These are phyloP conservation scores for Amyelois transitella DNA, from an alignment of 1,140 invertebrate species.

Conservation along the genomic window DNA sequence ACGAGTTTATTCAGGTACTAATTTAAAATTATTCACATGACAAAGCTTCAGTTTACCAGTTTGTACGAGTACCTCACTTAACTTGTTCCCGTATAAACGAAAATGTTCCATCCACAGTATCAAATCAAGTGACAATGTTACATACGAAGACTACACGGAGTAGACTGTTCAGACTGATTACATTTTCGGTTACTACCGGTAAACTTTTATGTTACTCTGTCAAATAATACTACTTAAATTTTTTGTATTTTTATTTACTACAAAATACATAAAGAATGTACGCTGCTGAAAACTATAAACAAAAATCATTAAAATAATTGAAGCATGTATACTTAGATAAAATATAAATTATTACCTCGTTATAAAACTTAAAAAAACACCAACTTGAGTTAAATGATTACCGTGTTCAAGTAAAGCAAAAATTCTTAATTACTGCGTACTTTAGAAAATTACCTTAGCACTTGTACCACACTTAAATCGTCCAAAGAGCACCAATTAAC, in stretches of 20 bases:
- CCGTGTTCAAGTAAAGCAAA: conserved; percentile 8
- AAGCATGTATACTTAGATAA: too few relatives aligned
- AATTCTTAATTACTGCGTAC: background rate
- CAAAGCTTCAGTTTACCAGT: too few relatives aligned
- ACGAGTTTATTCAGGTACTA: too few relatives aligned
- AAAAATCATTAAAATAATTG: too few relatives aligned
- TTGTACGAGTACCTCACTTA: too few relatives aligned
- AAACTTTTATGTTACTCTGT: background rate
- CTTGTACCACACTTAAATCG: background rate
- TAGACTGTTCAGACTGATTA: conserved; percentile 14
- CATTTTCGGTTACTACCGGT: conserved; percentile 18
- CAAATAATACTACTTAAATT: too few relatives aligned
- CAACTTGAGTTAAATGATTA: conserved; percentile 29
- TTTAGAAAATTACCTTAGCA: background rate
- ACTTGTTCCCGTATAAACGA: conserved; percentile 6
- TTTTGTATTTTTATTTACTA: too few relatives aligned
- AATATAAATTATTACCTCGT: too few relatives aligned
- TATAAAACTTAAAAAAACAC: too few relatives aligned
- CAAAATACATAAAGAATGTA: too few relatives aligned
- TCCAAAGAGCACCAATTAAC: background rate
- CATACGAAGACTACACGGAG: conserved; percentile 9
- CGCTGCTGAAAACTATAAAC: too few relatives aligned
- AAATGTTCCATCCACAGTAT: conserved; percentile 23
- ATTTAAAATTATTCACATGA: too few relatives aligned
- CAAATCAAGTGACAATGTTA: conserved; percentile 24